A percentile compares a stretch with the other conserved stretches of the same genome.
phyloP scores from a whole-genome alignment of 2,113 vertebrate species.

The Oryzias javanicus region DNA sequence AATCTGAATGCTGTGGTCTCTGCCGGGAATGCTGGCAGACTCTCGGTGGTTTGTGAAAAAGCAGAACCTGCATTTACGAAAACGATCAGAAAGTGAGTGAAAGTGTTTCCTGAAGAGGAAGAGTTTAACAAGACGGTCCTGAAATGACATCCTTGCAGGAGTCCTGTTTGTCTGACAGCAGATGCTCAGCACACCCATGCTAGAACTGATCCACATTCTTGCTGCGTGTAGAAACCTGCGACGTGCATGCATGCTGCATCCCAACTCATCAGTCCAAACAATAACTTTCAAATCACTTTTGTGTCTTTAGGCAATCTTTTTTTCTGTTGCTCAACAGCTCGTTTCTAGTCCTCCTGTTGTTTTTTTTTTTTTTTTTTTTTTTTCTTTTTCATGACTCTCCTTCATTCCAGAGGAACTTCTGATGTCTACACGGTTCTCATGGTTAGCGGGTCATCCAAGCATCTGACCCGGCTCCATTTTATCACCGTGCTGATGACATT shows the following conservation, averaged over 20 bases:
- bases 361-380: too few relatives aligned
- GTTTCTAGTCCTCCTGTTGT: slow-evolving; percentile 2
- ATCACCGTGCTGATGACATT: slow-evolving; percentile 9
- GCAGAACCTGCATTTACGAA: slow-evolving; percentile 8
- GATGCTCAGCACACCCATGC: slow-evolving; percentile 24
- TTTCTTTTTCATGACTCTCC: not conserved
- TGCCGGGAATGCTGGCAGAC: slow-evolving; percentile 68
- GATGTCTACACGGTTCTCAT: slow-evolving; percentile 23
- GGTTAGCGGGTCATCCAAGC: slow-evolving; percentile 18
- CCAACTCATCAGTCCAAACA: slow-evolving; percentile 1
- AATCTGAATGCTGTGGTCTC: slow-evolving; percentile 44
- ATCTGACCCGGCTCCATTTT: slow-evolving; percentile 24
- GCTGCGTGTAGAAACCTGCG: slow-evolving; percentile 47
- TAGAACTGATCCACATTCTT: slow-evolving; percentile 45
- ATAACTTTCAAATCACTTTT: slow-evolving; percentile 4
- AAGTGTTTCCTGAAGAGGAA: not conserved
- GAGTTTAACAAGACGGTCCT: too few relatives aligned
- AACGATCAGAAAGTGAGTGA: not conserved
- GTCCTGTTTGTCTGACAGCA: not conserved
- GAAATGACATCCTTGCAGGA: not conserved
- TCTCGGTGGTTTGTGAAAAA: slow-evolving; percentile 66
- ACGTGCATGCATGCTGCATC: not conserved
- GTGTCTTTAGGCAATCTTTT: slow-evolving; percentile 23
- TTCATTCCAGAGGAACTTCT: not conserved
- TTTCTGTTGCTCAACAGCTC: slow-evolving; percentile 1